Conservation (phyloP, 64 coral and sea anemone genomes). For the Hydrozoanthus tunicans region DNA sequence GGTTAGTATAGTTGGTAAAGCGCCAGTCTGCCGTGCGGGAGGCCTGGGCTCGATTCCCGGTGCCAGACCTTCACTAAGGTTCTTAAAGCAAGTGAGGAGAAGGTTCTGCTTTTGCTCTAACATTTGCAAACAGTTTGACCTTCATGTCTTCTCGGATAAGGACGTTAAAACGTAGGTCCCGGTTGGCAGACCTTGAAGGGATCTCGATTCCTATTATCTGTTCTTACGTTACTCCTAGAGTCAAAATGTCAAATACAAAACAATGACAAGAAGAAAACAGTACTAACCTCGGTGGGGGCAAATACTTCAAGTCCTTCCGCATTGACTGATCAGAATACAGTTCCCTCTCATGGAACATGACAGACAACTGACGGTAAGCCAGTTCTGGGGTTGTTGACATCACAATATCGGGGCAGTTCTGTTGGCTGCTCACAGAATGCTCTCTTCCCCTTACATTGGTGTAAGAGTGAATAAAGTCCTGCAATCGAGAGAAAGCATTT, state of each 20-base stretch:
- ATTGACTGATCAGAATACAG: slow-evolving; percentile 77
- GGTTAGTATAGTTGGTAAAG: no score
- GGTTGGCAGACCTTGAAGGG: no score
- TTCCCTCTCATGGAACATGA: slow-evolving; percentile 86
- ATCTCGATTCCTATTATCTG: no score
- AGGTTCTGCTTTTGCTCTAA: no score
- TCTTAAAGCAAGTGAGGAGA: no score
- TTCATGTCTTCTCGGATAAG: no score
- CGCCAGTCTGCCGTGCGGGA: no score
- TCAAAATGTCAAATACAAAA: not conserved
- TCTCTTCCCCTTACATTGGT: slow-evolving; percentile 58
- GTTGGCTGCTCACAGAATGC: slow-evolving; percentile 28
- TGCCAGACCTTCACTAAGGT: no score
- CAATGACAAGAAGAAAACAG: not conserved
- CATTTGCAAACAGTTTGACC: no score
- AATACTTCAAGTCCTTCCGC: slow-evolving; percentile 56
- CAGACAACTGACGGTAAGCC: slow-evolving; percentile 88
- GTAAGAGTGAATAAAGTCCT: slow-evolving; percentile 65
- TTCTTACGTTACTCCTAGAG: no score
- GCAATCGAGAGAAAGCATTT: slow-evolving; percentile 69
- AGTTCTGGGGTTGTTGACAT: slow-evolving; percentile 92
- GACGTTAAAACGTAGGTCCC: no score
- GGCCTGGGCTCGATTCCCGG: no score
- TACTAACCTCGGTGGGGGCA: slow-evolving; percentile 66
- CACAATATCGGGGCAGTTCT: slow-evolving; percentile 61